These are phyloP conservation scores for Phylloscopus whistleri DNA, from an alignment of 2,113 vertebrate genomes.

Conservation along the genomic window DNA sequence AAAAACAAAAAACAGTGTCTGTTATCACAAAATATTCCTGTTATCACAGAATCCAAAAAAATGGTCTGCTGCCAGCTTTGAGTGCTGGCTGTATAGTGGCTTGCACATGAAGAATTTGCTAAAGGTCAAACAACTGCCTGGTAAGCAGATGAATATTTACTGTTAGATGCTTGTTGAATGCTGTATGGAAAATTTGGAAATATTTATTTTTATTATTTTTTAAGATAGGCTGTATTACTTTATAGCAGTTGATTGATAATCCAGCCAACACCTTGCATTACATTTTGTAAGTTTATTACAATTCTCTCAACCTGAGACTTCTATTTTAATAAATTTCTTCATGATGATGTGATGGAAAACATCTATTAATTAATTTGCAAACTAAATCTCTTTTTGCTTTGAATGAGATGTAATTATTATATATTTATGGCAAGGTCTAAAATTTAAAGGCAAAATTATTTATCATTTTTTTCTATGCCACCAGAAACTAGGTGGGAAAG, in stretches of 20 bases:
- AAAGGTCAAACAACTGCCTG: background rate
- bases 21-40: background rate
- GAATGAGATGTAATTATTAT: background rate
- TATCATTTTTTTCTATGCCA: background rate
- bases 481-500: background rate
- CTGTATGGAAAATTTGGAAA: background rate
- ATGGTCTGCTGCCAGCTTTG: background rate
- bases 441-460: background rate
- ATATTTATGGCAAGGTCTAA: background rate
- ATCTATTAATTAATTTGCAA: background rate
- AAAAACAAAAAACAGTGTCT: fast-evolving
- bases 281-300: background rate
- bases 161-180: background rate
- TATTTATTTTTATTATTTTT: background rate
- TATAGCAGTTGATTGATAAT: background rate
- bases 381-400: background rate
- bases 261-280: no score
- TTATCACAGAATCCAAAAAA: background rate
- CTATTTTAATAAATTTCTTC: background rate
- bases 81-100: background rate
- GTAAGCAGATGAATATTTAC: background rate
- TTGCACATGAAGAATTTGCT: background rate
- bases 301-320: background rate
- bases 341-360: background rate
- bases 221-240: background rate